These are phyloP conservation scores for Melinopterus prodromus DNA, from an alignment of 2,888 invertebrate species.

Conservation along the genomic window DNA sequence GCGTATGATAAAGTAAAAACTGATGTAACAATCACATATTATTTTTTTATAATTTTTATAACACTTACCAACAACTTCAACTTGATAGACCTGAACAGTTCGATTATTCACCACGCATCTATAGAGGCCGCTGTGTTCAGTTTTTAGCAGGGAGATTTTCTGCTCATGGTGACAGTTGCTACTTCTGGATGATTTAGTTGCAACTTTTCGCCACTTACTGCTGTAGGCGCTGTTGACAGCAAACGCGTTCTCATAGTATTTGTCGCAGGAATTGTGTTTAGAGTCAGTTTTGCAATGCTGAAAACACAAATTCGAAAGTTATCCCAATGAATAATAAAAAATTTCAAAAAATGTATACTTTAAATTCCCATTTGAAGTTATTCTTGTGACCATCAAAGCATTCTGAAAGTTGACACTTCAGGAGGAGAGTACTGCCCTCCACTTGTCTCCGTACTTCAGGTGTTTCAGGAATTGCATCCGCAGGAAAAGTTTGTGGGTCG, in stretches of 20 bases:
- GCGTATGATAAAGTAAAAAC: too few relatives aligned
- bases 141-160: constrained; percentile 48
- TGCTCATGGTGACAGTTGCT: constrained; percentile 45
- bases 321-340: not conserved
- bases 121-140: constrained; percentile 51
- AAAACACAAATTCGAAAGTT: not conserved
- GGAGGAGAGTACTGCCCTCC: not conserved
- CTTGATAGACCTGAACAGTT: constrained; percentile 48
- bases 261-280: constrained; percentile 40
- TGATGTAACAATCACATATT: not conserved
- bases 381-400: constrained; percentile 15
- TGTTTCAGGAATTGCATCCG: constrained; percentile 6
- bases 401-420: constrained; percentile 4
- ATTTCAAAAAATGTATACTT: constrained; percentile 8
- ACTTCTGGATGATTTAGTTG: constrained; percentile 26
- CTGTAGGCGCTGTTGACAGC: constrained; percentile 22
- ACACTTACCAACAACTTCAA: constrained; percentile 49
- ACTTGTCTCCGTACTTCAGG: constrained; percentile 23
- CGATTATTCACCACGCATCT: constrained; percentile 50
- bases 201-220: constrained; percentile 35
- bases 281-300: constrained; percentile 28
- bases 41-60: not conserved
- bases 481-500: constrained; percentile 20
- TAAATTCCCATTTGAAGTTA: constrained; percentile 30
- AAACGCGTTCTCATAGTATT: constrained; percentile 37